Conservation (phyloP, 2,888 invertebrate species). For the Cylindroiulus punctatus region DNA sequence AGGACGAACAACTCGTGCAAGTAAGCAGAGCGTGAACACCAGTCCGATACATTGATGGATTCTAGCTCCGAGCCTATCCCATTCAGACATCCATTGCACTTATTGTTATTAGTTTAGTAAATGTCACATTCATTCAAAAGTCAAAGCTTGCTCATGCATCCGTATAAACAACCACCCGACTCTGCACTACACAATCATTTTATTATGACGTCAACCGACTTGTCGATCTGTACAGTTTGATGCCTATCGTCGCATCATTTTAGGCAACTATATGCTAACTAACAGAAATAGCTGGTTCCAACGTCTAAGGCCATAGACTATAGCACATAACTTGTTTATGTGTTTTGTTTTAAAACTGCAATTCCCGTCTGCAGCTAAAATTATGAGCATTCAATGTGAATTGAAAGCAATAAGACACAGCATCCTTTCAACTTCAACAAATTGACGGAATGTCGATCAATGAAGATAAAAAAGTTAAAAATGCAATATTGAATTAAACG, state of each 20-base stretch:
- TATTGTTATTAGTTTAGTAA: constrained; percentile 27
- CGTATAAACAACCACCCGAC: not conserved
- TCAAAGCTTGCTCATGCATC: not conserved
- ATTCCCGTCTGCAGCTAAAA: no score
- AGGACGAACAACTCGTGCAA: not conserved
- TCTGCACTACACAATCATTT: not conserved
- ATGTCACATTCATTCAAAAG: not conserved
- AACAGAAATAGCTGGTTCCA: not conserved
- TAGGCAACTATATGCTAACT: not conserved
- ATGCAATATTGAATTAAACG: not conserved
- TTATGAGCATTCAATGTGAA: no score
- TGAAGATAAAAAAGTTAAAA: not conserved
- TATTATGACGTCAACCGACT: not conserved
- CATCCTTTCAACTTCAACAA: no score
- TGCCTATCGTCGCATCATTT: not conserved
- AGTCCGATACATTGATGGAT: not conserved
- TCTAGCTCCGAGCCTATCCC: not conserved
- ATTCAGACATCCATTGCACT: constrained; percentile 14
- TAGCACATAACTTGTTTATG: not conserved
- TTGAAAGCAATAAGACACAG: no score
- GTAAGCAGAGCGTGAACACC: constrained; percentile 2
- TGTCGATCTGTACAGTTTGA: not conserved
- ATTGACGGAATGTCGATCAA: no score
- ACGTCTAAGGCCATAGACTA: not conserved
- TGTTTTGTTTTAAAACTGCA: not conserved